Conservation (phyloP, 2,888 invertebrate genomes). For the Mactromeris polynyma region DNA sequence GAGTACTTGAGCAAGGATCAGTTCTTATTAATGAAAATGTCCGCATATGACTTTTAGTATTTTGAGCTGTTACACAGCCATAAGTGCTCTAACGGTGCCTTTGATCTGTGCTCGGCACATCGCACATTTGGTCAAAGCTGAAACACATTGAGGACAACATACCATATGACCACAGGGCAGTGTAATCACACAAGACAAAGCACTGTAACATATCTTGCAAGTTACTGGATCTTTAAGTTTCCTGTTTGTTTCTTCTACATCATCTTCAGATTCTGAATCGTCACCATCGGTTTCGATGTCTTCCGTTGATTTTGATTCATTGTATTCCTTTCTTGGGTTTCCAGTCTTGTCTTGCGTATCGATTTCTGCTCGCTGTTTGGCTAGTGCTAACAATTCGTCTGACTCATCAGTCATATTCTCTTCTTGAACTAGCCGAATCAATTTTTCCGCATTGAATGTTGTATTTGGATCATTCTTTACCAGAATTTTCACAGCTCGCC, state of each 20-base stretch:
- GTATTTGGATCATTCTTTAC: neutral
- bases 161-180: conserved; percentile 55
- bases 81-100: conserved; percentile 42
- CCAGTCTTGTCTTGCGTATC: neutral
- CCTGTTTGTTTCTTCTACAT: conserved; percentile 4
- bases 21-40: no score
- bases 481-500: neutral
- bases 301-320: neutral
- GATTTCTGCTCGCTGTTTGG: neutral
- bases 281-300: neutral
- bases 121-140: conserved; percentile 40
- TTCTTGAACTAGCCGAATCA: neutral
- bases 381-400: no score
- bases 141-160: conserved; percentile 51
- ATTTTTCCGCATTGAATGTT: neutral
- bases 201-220: conserved; percentile 50
- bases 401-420: neutral
- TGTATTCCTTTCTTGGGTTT: neutral
- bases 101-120: conserved; percentile 38
- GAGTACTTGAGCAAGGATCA: no score
- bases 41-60: no score
- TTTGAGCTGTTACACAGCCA: conserved; percentile 2
- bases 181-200: conserved; percentile 41
- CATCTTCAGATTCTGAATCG: neutral
- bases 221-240: conserved; percentile 27